A percentile compares a stretch with the other conserved stretches of the same genome.
Evolutionary conservation across 2,888 invertebrate species (phyloP).

Genomic region (Pyrgus malvae): DNA sequence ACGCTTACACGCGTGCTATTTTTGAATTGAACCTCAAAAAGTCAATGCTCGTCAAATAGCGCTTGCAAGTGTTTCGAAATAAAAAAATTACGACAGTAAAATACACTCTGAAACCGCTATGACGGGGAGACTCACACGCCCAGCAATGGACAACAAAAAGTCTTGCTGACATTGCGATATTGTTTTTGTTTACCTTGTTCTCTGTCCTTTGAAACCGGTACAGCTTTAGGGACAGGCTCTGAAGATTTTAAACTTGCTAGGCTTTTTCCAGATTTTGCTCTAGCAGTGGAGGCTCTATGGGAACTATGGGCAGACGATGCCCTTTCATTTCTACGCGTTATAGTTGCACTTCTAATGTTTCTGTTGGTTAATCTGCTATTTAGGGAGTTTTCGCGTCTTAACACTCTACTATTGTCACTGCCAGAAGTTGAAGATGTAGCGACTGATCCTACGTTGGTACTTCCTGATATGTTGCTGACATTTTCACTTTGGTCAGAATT

Average conservation of each 20-base stretch:
- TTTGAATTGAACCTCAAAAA: no score
- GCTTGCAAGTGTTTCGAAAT: no score
- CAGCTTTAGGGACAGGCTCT: conserved; percentile 74
- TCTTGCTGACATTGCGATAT: no score
- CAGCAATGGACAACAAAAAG: no score
- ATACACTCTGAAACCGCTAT: no score
- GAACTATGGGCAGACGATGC: conserved; percentile 66
- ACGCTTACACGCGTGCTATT: no score
- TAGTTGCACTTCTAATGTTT: conserved; percentile 76
- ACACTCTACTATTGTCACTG: conserved; percentile 65
- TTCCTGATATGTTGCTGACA: conserved; percentile 68
- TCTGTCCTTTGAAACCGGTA: conserved; percentile 82
- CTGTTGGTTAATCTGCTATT: conserved; percentile 63
- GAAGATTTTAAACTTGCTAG: conserved; percentile 70
- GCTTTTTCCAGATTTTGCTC: conserved; percentile 80
- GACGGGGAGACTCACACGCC: no score
- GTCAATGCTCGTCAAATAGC: no score
- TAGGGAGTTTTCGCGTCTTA: conserved; percentile 65
- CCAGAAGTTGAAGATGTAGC: conserved; percentile 74
- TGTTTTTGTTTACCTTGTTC: conserved; percentile 87
- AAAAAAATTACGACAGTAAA: no score
- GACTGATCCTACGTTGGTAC: conserved; percentile 67
- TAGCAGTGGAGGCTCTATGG: conserved; percentile 84
- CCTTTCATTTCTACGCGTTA: conserved; percentile 67
- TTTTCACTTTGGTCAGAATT: conserved; percentile 69